A percentile compares a stretch with the other conserved stretches of the same genome.
phyloP scores from a whole-genome alignment of 2,888 invertebrate genomes.

The Catocala fraxini region DNA sequence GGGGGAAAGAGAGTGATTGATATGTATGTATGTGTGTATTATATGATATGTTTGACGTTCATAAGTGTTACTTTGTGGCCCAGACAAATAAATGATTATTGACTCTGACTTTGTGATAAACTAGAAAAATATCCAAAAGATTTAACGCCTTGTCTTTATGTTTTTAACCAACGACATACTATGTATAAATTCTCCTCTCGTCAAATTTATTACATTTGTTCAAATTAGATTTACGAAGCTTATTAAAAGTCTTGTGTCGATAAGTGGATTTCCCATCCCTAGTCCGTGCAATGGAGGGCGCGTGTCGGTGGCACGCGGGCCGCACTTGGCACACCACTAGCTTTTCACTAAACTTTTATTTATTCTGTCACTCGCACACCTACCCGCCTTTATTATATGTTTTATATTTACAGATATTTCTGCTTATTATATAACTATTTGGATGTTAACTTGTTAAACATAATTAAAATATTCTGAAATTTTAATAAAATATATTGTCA shows the following conservation, averaged over 20 bases:
- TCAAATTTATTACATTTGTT: neutral
- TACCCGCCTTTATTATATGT: constrained; percentile 62
- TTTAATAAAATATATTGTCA: no score
- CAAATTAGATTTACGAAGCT: neutral
- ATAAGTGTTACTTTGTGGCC: no score
- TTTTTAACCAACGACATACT: neutral
- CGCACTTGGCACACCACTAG: constrained; percentile 78
- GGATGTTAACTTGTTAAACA: no score
- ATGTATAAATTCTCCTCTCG: no score
- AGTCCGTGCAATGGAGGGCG: constrained; percentile 55
- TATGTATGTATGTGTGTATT: no score
- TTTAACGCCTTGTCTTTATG: no score
- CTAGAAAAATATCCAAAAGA: no score
- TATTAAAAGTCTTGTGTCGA: constrained; percentile 18
- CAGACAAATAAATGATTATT: no score
- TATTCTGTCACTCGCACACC: constrained; percentile 77
- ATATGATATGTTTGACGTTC: no score
- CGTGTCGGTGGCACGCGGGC: constrained; percentile 71
- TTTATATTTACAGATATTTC: constrained; percentile 41
- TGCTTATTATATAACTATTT: neutral
- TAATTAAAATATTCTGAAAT: no score
- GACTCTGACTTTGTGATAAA: no score
- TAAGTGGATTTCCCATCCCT: constrained; percentile 46
- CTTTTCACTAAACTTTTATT: constrained; percentile 82
- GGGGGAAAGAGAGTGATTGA: no score